Base-by-base conservation (phyloP, 2,888 invertebrate species). In the Criorhina ranunculi region DNA sequence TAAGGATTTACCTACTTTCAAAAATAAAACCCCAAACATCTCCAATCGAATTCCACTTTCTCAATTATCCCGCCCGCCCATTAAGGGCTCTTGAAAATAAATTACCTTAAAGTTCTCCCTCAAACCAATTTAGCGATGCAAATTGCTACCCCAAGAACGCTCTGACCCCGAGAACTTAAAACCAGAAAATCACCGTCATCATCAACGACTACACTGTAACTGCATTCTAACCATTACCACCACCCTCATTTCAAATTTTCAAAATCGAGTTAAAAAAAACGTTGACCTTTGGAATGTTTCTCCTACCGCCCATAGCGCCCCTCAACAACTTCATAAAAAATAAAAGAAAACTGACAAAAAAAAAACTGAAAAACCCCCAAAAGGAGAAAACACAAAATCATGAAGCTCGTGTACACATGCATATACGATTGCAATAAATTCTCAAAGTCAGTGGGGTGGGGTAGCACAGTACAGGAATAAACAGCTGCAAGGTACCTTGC, bases 341-440 rank as follows among this genome's bases (percentile, higher is more conserved):
- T n/a, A n/a, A 35, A 33, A 62, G 2, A 12, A n/a, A 64, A 33
- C 29, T n/a, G n/a, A 8, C 33, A 35, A 15, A 35, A 33, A 62
- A 5, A 12, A n/a, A 64, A 33, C 29, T 24, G 42, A 49, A 60
- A 67, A 15, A n/a, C 17, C 37, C 46, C 24, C n/a, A n/a, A 35
- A 57, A 55, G 17, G 42, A 53, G 42, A 66, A 40, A n/a, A 8
- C 51, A 83, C 79, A 73, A 83, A 83, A 79, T 73, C 78, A 79
- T 83, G 73, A 83, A 83, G 78, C 83, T 83, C 83, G 73, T 73
- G 83, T 79, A 62, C 60, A 60, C 60, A 55, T 73, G 53, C 78
- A 67, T 49, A 57, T 42, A 69, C 67, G 67, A 44, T 62, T 75
- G 73, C 73, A 83, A 83, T 83, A 83, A 75, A 67, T 83, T 44